A percentile compares a stretch with the other conserved stretches of the same genome.
Conservation (phyloP, 2,113 vertebrate genomes). For the Clarias batrachus region DNA sequence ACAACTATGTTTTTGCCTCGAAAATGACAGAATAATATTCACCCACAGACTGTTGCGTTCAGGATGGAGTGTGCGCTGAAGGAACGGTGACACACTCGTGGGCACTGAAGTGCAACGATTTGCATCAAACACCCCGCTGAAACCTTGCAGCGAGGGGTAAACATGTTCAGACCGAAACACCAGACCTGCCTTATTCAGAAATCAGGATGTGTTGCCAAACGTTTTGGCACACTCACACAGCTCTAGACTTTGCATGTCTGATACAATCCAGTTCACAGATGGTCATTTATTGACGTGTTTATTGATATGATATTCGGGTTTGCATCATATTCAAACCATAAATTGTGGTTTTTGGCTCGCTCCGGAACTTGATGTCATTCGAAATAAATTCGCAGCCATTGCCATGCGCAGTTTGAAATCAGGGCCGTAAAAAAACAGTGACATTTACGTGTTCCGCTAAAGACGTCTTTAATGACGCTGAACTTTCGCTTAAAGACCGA, state of each 20-base stretch:
- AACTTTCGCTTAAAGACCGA: slow-evolving; percentile 12
- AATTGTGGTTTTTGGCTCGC: slow-evolving; percentile 3
- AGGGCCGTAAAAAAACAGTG: background rate
- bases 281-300: slow-evolving; percentile 27
- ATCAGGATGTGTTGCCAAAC: slow-evolving; percentile 19
- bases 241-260: background rate
- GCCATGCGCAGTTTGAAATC: background rate
- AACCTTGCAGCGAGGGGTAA: background rate
- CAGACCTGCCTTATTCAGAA: slow-evolving; percentile 14
- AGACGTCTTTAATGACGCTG: slow-evolving; percentile 30
- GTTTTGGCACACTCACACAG: background rate
- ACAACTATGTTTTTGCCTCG: background rate
- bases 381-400: background rate
- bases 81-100: background rate
- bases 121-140: slow-evolving; percentile 10
- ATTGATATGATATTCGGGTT: slow-evolving; percentile 13
- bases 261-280: background rate
- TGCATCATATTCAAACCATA: slow-evolving; percentile 6
- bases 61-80: background rate
- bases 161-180: slow-evolving; percentile 4
- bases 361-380: background rate
- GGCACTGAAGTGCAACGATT: background rate
- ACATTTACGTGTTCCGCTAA: slow-evolving; percentile 31
- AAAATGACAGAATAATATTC: background rate
- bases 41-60: background rate